A percentile compares a stretch with the other conserved stretches of the same genome.
Conservation (phyloP, 2,888 invertebrate genomes). For the Clistopyga incitator region DNA sequence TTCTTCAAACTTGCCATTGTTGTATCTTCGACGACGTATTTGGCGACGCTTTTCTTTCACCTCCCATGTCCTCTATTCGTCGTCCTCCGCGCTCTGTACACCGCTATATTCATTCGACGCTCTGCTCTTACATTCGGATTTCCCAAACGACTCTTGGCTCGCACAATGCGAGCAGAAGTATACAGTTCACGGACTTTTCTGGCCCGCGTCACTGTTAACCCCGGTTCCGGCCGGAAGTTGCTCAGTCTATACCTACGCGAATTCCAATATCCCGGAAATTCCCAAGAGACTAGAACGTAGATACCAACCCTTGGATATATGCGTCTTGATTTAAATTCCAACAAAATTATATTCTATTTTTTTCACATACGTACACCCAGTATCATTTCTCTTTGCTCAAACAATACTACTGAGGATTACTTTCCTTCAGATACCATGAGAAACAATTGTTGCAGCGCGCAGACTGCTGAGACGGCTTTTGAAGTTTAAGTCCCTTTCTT, state of each 20-base stretch:
- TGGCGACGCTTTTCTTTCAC: conserved; percentile 47
- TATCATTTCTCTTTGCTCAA: not conserved
- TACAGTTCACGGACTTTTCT: conserved; percentile 57
- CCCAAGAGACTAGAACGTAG: conserved; percentile 12
- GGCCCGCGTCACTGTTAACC: conserved; percentile 57
- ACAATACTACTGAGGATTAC: not conserved
- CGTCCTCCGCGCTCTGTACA: conserved; percentile 4
- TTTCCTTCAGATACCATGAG: not conserved
- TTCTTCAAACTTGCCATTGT: conserved; percentile 50
- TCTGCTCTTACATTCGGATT: conserved; percentile 55
- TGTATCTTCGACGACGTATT: conserved; percentile 51
- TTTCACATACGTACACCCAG: not conserved
- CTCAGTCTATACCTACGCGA: conserved; percentile 13
- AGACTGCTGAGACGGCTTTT: not conserved
- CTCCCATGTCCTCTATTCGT: conserved; percentile 17
- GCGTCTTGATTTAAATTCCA: conserved; percentile 46
- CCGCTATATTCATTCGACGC: conserved; percentile 20
- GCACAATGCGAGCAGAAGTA: conserved; percentile 46
- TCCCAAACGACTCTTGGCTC: conserved; percentile 64
- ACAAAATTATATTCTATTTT: conserved; percentile 19
- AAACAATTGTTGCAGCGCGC: conserved; percentile 30
- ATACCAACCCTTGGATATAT: conserved; percentile 11
- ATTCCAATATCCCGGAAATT: conserved; percentile 56
- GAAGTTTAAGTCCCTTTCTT: conserved; percentile 8
- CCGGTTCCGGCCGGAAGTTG: conserved; percentile 50